Conservation (phyloP, 2,797 vertebrate species). For the Anomalospiza imberbis region DNA sequence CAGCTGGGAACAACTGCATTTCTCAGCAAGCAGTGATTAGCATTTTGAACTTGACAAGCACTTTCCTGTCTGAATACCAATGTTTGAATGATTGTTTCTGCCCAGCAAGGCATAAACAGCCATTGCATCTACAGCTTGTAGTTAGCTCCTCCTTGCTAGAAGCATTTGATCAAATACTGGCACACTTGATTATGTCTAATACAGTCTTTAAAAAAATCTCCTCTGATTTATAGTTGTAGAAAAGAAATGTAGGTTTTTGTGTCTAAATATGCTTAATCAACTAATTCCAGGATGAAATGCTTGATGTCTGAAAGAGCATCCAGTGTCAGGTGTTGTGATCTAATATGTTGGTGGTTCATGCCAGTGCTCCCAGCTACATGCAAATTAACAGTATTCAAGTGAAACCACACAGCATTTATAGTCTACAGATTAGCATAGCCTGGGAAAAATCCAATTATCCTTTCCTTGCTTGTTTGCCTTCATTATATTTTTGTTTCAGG, state of each 20-base stretch:
- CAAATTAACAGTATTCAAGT: constrained; percentile 65
- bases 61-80: constrained; percentile 69
- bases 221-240: background rate
- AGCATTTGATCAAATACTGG: constrained; percentile 36
- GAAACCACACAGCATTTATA: constrained; percentile 60
- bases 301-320: background rate
- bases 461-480: constrained; percentile 60
- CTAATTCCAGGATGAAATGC: background rate
- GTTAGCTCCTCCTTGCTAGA: constrained; percentile 43
- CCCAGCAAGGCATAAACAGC: constrained; percentile 50
- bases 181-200: background rate
- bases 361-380: constrained; percentile 54
- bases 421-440: constrained; percentile 59
- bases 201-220: background rate
- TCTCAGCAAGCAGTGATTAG: constrained; percentile 69
- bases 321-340: constrained; percentile 40
- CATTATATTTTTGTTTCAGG: constrained; percentile 52
- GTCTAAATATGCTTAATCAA: background rate
- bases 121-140: constrained; percentile 1
- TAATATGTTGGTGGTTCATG: constrained; percentile 21
- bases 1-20: constrained; percentile 64
- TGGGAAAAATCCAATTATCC: constrained; percentile 64
- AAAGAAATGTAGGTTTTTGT: background rate
- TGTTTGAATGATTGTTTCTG: constrained; percentile 62
- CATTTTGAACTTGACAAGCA: constrained; percentile 74